Base-by-base conservation (phyloP, 1,140 invertebrate species). In the Augochlora pura region DNA sequence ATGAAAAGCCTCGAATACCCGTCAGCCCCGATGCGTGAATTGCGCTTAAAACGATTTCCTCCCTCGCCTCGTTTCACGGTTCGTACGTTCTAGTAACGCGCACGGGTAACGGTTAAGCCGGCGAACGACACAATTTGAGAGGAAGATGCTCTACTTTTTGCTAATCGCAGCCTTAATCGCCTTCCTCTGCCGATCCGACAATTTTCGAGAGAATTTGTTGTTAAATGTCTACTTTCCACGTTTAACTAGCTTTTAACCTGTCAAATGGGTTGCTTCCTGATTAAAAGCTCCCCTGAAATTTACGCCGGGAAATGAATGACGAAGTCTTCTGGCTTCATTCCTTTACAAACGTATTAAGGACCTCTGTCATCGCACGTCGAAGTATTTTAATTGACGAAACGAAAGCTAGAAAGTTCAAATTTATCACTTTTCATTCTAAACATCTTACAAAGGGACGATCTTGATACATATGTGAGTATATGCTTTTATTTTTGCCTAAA, bases 21-120 rank as follows among this genome's bases (percentile, higher is more conserved):
- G 70, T 21, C 52, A 60, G 52, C 23, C 46, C 21, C n/a, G n/a
- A 57, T n/a, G 32, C 62, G 68, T 68, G 74, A 86, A 86, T 82
- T 54, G 80, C 77, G 72, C 73, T 57, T 68, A 82, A 72, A 86
- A 65, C 77, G 65, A 83, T 83, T 86, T 85, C 83, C 85, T 82
- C 80, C 70, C 75, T 80, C 63, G 63, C 49, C 72, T 86, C 68
- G 62, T 86, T 86, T 86, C 85, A 86, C 83, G 80, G 76, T 86
- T 82, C 65, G 84, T 83, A 80, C 74, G 65, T 85, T 72, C 59
- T 60, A 86, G 80, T 77, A 86, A 82, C 76, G 80, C 83, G 68
- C 73, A 66, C 80, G 80, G 62, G 60, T 82, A 85, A 86, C 85
- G 83, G 85, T 77, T 71, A 54, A 46, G 69, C 78, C 68, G 4